Conservation (phyloP, 1,140 invertebrate species). For the Papilio polyxenes region DNA sequence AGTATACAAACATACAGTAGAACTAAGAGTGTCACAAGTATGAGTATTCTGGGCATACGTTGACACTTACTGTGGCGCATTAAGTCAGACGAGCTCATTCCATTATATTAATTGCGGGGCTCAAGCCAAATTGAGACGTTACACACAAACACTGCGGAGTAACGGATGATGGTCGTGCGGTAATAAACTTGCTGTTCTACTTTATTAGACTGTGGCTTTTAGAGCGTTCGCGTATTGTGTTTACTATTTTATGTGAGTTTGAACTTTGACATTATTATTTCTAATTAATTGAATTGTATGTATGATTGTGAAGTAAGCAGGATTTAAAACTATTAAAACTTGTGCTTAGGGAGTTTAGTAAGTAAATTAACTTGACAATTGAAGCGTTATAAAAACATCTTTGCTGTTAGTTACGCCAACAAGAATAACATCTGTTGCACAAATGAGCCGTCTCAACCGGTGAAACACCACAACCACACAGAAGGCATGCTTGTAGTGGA, state of each 20-base stretch:
- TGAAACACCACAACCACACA: no score
- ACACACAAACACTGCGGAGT: constrained; percentile 33
- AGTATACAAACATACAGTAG: neutral
- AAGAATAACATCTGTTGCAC: no score
- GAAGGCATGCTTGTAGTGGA: no score
- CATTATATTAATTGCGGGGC: constrained; percentile 38
- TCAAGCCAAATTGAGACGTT: constrained; percentile 38
- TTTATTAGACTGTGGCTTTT: constrained; percentile 26
- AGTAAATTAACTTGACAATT: no score
- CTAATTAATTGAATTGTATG: neutral
- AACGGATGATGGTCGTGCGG: constrained; percentile 30
- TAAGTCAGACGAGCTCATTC: constrained; percentile 28
- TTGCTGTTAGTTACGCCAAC: no score
- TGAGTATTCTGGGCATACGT: constrained; percentile 28
- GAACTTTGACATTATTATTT: neutral
- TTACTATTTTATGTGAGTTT: neutral
- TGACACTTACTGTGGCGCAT: constrained; percentile 22
- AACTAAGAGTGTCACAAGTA: neutral
- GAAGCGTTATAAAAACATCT: no score
- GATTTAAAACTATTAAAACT: no score
- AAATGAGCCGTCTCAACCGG: no score
- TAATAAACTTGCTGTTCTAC: constrained; percentile 36
- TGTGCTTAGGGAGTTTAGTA: no score
- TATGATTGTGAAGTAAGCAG: neutral
- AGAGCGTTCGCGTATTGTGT: neutral